Evolutionary conservation across 2,888 invertebrate species (phyloP).

Genomic region (Pristionchus entomophagus): DNA sequence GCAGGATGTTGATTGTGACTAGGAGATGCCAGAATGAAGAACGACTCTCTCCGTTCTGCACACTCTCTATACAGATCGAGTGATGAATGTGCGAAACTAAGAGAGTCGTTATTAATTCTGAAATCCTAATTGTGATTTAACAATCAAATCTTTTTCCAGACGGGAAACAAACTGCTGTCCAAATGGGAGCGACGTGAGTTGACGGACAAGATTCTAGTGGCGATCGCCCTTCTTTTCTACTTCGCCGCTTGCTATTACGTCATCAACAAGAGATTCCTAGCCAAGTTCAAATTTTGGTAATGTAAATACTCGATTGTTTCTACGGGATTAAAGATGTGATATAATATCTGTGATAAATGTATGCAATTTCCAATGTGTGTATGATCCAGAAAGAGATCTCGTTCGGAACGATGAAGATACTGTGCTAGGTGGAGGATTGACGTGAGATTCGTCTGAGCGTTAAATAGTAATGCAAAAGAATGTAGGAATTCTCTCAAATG

Average conservation of each 20-base stretch:
- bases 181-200: constrained; percentile 95
- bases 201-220: constrained; percentile 92
- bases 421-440: not conserved
- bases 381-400: not conserved
- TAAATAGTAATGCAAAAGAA: no score
- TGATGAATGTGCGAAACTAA: no score
- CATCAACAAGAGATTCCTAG: constrained; percentile 87
- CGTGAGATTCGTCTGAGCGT: no score
- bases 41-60: no score
- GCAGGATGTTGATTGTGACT: no score
- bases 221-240: constrained; percentile 90
- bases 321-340: constrained; percentile 17
- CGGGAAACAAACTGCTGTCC: constrained; percentile 90
- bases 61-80: no score
- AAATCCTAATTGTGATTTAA: no score
- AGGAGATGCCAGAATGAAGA: no score
- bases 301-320: not conserved
- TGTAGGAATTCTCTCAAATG: no score
- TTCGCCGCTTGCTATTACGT: constrained; percentile 92
- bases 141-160: constrained; percentile 80
- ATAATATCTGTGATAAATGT: constrained; percentile 30
- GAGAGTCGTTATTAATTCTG: no score
- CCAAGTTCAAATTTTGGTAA: constrained; percentile 59
- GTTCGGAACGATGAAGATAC: not conserved
- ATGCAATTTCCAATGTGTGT: not conserved